phyloP scores from a whole-genome alignment of 2,113 vertebrate species.

The Callorhinus ursinus region DNA sequence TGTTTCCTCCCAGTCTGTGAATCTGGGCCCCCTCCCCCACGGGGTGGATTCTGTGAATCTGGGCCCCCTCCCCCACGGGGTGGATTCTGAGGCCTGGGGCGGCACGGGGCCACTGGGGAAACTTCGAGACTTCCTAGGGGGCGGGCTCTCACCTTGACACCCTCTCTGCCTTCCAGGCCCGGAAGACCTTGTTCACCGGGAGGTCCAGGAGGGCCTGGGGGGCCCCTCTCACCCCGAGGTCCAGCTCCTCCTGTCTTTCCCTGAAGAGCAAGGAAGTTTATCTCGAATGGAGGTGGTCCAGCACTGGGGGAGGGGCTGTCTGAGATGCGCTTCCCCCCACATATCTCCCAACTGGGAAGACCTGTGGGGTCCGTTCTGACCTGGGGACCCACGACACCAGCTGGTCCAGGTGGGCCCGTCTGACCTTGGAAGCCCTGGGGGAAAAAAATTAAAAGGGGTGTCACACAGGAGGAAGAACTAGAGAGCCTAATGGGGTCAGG shows the following conservation, averaged over 20 bases:
- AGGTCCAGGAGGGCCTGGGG: conserved; percentile 93
- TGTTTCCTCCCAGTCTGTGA: not conserved
- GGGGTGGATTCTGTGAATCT: not conserved
- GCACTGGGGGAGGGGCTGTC: not conserved
- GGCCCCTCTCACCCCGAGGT: conserved; percentile 92
- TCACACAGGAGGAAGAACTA: not conserved
- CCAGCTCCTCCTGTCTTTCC: conserved; percentile 94
- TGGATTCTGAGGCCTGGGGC: not conserved
- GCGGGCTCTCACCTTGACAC: conserved; percentile 88
- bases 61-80: not conserved
- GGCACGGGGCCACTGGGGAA: not conserved
- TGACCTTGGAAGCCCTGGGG: conserved; percentile 95
- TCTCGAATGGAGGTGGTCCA: not conserved
- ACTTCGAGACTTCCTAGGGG: fast-evolving
- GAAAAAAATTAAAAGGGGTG: not conserved
- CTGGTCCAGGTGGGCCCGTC: conserved; percentile 91
- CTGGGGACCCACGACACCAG: conserved; percentile 95
- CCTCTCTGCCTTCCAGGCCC: conserved; percentile 92
- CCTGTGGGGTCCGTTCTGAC: conserved; percentile 78
- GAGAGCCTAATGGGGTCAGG: not conserved
- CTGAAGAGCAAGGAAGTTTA: conserved; percentile 77
- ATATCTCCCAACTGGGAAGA: not conserved
- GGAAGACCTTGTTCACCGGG: conserved; percentile 95
- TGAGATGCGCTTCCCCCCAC: not conserved
- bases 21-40: not conserved